Evolutionary conservation across 2,113 vertebrate genomes (phyloP).

Genomic region (Marmota monax): DNA sequence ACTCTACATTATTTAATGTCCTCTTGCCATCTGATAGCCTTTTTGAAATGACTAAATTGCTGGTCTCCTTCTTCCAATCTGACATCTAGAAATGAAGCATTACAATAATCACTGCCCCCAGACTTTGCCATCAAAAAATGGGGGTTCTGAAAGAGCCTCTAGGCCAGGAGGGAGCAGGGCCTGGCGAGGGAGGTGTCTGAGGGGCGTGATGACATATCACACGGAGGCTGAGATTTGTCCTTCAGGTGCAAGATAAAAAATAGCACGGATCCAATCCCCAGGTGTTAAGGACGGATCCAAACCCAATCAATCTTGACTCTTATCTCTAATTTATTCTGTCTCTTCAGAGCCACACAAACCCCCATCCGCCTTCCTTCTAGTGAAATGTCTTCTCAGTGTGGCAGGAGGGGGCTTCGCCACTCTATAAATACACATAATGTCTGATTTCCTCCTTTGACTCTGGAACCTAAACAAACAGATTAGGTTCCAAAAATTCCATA

Average conservation of each 20-base stretch:
- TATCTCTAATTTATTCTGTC: constrained; percentile 21
- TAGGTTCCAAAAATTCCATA: constrained; percentile 59
- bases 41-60: neutral
- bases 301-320: neutral
- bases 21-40: neutral
- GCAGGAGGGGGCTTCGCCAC: neutral
- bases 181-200: rapidly evolving
- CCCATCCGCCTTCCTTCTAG: neutral
- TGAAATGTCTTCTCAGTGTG: neutral
- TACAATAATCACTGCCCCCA: neutral
- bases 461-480: constrained; percentile 66
- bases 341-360: neutral
- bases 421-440: constrained; percentile 47
- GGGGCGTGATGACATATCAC: rapidly evolving
- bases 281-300: neutral
- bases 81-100: neutral
- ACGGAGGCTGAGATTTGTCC: neutral
- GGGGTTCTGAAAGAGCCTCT: neutral
- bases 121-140: neutral
- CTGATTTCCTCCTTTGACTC: constrained; percentile 67
- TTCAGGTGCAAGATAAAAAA: neutral
- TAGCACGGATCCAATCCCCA: neutral
- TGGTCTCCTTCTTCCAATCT: neutral
- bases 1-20: neutral
- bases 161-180: neutral